Percentiles rank a stretch among this genome's conserved stretches.
Conservation (phyloP, 2,113 vertebrate species). For the Dolichotis patagonum region DNA sequence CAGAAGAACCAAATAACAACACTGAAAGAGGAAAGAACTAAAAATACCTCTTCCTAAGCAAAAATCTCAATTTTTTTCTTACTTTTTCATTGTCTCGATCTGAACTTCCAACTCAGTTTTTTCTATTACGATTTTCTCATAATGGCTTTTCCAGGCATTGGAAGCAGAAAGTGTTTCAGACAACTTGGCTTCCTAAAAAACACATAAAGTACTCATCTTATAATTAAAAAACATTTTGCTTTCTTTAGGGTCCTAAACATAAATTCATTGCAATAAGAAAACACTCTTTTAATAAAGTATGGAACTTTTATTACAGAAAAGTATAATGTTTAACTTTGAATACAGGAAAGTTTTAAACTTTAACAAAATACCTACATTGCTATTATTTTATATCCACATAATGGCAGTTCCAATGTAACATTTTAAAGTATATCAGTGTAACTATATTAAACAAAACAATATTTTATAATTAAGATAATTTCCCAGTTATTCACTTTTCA, state of each 20-base stretch:
- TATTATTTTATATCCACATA: constrained; percentile 4
- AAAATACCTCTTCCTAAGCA: constrained; percentile 5
- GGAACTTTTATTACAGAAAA: background rate
- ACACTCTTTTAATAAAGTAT: constrained; percentile 15
- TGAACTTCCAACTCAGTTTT: constrained; percentile 87
- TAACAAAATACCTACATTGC: constrained; percentile 2
- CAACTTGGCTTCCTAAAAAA: constrained; percentile 89
- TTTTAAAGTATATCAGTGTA: constrained; percentile 16
- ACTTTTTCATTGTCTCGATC: constrained; percentile 88
- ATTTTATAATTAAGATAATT: constrained; percentile 47
- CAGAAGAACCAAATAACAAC: background rate
- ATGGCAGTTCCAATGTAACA: constrained; percentile 20
- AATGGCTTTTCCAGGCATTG: constrained; percentile 86
- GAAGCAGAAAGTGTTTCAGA: constrained; percentile 84
- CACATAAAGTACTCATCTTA: constrained; percentile 67
- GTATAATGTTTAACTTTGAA: background rate
- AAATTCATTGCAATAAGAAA: constrained; percentile 58
- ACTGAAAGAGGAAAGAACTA: background rate
- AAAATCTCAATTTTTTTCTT: constrained; percentile 67
- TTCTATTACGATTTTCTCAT: constrained; percentile 86
- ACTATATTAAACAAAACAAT: constrained; percentile 42
- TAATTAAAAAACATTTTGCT: constrained; percentile 66
- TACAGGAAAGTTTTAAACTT: constrained; percentile 4
- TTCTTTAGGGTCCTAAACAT: constrained; percentile 37
- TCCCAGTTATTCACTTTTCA: constrained; percentile 14